Conservation (phyloP, 2,113 vertebrate species). For the Dascyllus trimaculatus region DNA sequence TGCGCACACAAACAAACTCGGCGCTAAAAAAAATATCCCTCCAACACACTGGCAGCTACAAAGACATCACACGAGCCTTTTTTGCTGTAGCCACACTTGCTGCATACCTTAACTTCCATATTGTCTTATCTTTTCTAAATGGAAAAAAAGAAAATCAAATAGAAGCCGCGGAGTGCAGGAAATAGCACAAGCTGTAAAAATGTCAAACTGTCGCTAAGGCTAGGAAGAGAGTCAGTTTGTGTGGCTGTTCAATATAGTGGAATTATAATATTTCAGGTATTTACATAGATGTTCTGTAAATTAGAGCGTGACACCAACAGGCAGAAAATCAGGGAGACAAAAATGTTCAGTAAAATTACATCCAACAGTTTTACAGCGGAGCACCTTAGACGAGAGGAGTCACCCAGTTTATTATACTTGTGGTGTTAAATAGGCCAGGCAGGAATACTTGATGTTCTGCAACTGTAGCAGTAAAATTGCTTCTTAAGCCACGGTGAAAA, state of each 20-base stretch:
- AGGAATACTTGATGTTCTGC: slow-evolving; percentile 57
- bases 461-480: slow-evolving; percentile 57
- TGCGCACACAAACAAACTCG: slow-evolving; percentile 37
- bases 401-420: slow-evolving; percentile 47
- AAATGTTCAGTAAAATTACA: slow-evolving; percentile 35
- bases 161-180: slow-evolving; percentile 5
- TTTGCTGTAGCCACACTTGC: slow-evolving; percentile 20
- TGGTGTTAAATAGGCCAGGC: slow-evolving; percentile 60
- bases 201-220: not conserved
- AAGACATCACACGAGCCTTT: slow-evolving; percentile 9
- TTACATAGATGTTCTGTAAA: slow-evolving; percentile 26
- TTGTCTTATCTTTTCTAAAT: slow-evolving; percentile 9
- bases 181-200: slow-evolving; percentile 27
- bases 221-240: slow-evolving; percentile 6
- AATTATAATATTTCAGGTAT: not conserved
- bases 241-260: not conserved
- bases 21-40: slow-evolving; percentile 6
- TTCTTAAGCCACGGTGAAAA: slow-evolving; percentile 58
- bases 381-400: slow-evolving; percentile 36
- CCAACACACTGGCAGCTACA: slow-evolving; percentile 19
- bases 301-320: slow-evolving; percentile 21
- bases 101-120: slow-evolving; percentile 31
- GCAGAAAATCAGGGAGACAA: slow-evolving; percentile 11
- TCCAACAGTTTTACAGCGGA: slow-evolving; percentile 20
- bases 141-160: slow-evolving; percentile 35